Evolutionary conservation across 2,888 invertebrate species (phyloP).

Genomic region (Cataglyphis cursor): DNA sequence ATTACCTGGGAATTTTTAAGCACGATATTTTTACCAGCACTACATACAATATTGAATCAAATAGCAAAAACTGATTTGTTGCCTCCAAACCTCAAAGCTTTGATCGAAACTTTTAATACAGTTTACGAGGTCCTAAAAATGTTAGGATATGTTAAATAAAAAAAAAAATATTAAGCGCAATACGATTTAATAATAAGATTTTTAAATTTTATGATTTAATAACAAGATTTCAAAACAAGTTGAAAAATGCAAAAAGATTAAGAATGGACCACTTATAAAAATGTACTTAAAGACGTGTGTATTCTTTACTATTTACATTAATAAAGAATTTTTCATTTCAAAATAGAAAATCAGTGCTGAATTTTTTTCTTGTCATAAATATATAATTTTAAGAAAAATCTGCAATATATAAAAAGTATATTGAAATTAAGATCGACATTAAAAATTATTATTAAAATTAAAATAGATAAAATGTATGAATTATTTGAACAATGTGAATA

Average conservation of each 20-base stretch:
- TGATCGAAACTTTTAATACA: rapidly evolving
- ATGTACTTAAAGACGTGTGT: neutral
- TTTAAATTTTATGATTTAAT: neutral
- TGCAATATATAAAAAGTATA: neutral
- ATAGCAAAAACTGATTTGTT: rapidly evolving
- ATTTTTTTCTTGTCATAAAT: neutral
- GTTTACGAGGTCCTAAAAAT: rapidly evolving
- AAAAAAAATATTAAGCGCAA: too few relatives aligned
- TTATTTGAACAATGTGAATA: neutral
- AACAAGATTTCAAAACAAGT: neutral
- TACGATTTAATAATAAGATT: neutral
- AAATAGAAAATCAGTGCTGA: neutral
- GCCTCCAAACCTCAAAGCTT: rapidly evolving
- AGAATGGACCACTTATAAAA: neutral
- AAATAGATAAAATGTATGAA: neutral
- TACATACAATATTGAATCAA: neutral
- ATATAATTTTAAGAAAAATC: neutral
- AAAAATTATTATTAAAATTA: neutral
- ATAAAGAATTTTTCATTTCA: neutral
- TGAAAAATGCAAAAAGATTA: neutral
- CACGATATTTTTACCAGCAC: neutral
- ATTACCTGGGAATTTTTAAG: rapidly evolving
- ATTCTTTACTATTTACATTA: neutral
- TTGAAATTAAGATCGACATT: neutral
- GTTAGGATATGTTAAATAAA: neutral